phyloP scores from a whole-genome alignment of 2,113 vertebrate genomes.

The Boulengeromyrus knoepffleri region DNA sequence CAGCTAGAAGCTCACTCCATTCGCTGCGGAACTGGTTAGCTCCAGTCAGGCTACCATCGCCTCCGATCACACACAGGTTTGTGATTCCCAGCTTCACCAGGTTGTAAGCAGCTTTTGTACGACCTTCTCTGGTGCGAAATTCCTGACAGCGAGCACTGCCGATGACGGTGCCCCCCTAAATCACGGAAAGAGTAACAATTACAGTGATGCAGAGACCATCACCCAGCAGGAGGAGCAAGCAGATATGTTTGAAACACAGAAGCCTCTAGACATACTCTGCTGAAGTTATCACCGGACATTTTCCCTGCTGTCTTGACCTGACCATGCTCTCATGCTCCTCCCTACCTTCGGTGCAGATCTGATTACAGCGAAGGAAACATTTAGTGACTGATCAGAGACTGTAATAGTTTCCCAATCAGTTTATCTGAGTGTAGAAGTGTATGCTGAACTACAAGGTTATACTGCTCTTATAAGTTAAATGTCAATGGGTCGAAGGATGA shows the following conservation, averaged over 20 bases:
- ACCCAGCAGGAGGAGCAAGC: background rate
- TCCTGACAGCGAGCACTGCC: constrained; percentile 88
- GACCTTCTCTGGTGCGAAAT: constrained; percentile 76
- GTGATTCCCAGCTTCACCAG: constrained; percentile 84
- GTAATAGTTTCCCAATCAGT: background rate
- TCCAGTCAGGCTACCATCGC: constrained; percentile 81
- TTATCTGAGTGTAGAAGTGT: background rate
- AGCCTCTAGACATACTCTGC: background rate
- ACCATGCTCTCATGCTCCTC: background rate
- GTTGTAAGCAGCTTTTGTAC: constrained; percentile 76
- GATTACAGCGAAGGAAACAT: background rate
- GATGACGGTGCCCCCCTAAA: constrained; percentile 86
- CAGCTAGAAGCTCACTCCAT: constrained; percentile 73
- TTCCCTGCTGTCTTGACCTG: background rate
- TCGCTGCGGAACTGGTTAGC: constrained; percentile 86
- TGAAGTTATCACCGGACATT: background rate
- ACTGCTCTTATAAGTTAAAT: background rate
- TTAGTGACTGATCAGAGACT: background rate
- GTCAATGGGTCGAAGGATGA: background rate
- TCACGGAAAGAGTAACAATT: background rate
- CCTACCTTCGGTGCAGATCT: background rate
- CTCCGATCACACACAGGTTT: constrained; percentile 80
- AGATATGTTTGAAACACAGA: background rate
- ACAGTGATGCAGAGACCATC: background rate
- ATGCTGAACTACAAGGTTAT: background rate